These are phyloP conservation scores for Arvicanthis niloticus DNA, from an alignment of 2,113 vertebrate genomes.

Conservation along the genomic window DNA sequence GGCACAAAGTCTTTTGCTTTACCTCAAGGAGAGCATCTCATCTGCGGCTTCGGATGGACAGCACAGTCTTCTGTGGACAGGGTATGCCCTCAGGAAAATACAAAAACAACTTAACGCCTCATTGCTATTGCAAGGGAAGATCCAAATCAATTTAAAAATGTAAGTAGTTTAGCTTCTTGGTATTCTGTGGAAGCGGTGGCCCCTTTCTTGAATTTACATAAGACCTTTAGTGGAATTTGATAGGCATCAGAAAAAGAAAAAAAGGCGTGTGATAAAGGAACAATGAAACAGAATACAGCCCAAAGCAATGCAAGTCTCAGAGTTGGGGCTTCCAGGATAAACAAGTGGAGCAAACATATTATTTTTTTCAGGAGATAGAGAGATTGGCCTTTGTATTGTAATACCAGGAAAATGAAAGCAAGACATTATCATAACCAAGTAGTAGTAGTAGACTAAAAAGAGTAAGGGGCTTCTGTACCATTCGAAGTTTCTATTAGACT, in stretches of 20 bases:
- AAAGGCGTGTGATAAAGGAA: slow-evolving; percentile 48
- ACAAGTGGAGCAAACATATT: slow-evolving; percentile 70
- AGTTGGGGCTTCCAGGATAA: slow-evolving; percentile 66
- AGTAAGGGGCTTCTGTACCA: slow-evolving; percentile 15
- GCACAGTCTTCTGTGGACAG: background rate
- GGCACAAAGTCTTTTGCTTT: background rate
- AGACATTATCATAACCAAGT: slow-evolving; percentile 62
- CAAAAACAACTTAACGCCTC: slow-evolving; percentile 46
- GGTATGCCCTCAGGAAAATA: slow-evolving; percentile 30
- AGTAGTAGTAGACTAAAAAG: slow-evolving; percentile 8
- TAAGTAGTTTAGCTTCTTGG: slow-evolving; percentile 44
- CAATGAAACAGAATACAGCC: slow-evolving; percentile 61
- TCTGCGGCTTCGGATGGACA: background rate
- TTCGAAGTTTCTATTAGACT: slow-evolving; percentile 35
- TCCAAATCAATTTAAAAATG: slow-evolving; percentile 62
- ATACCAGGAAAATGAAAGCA: slow-evolving; percentile 62
- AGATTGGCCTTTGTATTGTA: slow-evolving; percentile 62
- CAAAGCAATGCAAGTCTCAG: slow-evolving; percentile 61
- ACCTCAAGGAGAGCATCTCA: background rate
- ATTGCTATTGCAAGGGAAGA: slow-evolving; percentile 45
- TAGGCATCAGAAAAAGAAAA: slow-evolving; percentile 63
- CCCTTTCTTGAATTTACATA: slow-evolving; percentile 63
- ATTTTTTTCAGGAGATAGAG: slow-evolving; percentile 62
- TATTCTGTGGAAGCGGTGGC: slow-evolving; percentile 42
- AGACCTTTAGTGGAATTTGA: slow-evolving; percentile 66